A percentile compares a stretch with the other conserved stretches of the same genome.
Conservation (phyloP, 2,113 vertebrate genomes). For the Rhineura floridana region DNA sequence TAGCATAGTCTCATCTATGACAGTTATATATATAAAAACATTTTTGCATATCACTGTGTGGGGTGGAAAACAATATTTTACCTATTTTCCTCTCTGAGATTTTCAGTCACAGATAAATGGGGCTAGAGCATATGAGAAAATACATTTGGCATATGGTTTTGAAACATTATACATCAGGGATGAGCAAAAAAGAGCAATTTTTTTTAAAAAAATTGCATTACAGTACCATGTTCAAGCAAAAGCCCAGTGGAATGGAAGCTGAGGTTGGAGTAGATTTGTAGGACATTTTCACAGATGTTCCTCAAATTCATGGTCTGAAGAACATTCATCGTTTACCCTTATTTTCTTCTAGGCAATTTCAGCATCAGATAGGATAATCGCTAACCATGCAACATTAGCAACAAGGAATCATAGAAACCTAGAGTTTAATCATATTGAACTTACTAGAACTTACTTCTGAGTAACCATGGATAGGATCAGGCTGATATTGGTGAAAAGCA, state of each 20-base stretch:
- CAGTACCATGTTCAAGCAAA: constrained; percentile 29
- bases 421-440: background rate
- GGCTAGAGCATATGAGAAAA: constrained; percentile 43
- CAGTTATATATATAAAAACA: constrained; percentile 23
- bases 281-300: constrained; percentile 35
- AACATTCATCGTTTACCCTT: background rate
- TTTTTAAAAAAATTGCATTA: constrained; percentile 53
- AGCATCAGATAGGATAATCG: background rate
- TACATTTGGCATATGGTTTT: constrained; percentile 55
- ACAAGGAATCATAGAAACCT: background rate
- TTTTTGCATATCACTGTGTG: constrained; percentile 16
- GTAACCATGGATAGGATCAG: background rate
- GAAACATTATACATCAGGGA: constrained; percentile 58
- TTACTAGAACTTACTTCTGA: background rate
- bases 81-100: constrained; percentile 28
- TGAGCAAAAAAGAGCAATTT: constrained; percentile 54
- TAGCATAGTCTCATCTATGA: constrained; percentile 22
- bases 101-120: constrained; percentile 62
- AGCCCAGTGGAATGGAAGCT: constrained; percentile 4
- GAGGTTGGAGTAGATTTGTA: constrained; percentile 11
- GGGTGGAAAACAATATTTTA: constrained; percentile 33
- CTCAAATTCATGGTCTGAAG: background rate
- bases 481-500: background rate
- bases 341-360: constrained; percentile 28
- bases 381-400: constrained; percentile 20